Conservation (phyloP, 2,113 vertebrate species). For the Ovibos moschatus region DNA sequence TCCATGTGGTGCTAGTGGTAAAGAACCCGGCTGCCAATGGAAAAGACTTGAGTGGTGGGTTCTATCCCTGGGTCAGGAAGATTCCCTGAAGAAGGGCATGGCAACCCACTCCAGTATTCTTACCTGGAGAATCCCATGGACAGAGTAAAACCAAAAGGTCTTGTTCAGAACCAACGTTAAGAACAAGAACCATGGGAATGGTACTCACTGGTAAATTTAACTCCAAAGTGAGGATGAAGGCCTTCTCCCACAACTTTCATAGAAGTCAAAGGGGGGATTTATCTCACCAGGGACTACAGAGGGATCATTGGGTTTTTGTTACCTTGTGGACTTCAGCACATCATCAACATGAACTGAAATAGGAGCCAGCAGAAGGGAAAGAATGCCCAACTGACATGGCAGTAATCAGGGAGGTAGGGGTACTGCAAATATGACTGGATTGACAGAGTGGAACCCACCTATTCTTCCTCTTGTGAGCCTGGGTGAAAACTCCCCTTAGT, state of each 20-base stretch:
- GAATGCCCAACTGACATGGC: neutral
- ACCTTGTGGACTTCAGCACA: neutral
- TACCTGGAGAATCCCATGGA: neutral
- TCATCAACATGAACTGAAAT: neutral
- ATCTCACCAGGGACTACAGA: neutral
- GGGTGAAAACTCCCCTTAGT: neutral
- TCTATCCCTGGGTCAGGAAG: neutral
- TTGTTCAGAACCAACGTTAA: slow-evolving; percentile 15
- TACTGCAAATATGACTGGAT: neutral
- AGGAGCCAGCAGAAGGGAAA: neutral
- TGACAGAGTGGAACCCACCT: neutral
- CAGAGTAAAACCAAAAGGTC: neutral
- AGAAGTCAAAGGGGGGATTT: neutral
- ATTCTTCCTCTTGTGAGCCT: neutral
- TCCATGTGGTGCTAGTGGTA: neutral
- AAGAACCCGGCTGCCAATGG: neutral
- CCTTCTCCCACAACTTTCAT: neutral
- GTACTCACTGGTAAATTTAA: neutral
- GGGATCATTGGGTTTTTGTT: neutral
- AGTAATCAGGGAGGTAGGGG: neutral
- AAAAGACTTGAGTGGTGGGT: neutral
- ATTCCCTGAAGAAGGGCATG: neutral
- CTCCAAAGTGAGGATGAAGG: slow-evolving; percentile 1
- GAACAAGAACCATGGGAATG: neutral
- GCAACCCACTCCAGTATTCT: neutral